Evolutionary conservation across 1,140 invertebrate species (phyloP), one percentile per base, ranked within the genome.

Genomic region (Elysia chlorotica): DNA sequence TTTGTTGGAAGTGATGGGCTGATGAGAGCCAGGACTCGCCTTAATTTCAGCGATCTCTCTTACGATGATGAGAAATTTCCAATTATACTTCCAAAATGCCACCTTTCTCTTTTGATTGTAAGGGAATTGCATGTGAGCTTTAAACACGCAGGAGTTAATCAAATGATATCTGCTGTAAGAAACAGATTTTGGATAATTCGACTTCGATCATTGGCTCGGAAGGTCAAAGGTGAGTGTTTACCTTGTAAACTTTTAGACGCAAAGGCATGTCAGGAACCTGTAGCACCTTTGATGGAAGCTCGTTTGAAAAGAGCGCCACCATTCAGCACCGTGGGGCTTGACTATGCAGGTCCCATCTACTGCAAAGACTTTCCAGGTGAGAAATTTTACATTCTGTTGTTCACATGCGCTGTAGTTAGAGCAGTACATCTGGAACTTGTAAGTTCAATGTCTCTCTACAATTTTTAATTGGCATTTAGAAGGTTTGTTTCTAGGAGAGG

Each of bases 311-410:
- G 25, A 25, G 17, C 56, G 4, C 62, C 23, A 31, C 35, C 35
- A 23, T 66, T 66, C 23, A 37, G 31, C 2, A 36, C 33, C 10
- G 30, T 30, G 21, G 65, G 65, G 19, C 33, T 66, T n/a, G 65
- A 41, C 33, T 38, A 66, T 66, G 65, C 31, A 4, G 65, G 65
- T 23, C 65, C 65, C 2, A 37, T 66, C 21, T 66, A 37, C 23
- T 66, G 65, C 38, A 37, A 17, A 19, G 65, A 66, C 33, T 66
- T 37, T 37, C 33, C 10, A 19, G 65, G 36, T 30, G 19, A 35
- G 65, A 66, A 66, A 38, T 36, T 66, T 23, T 66, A 66, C 23
- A 37, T 66, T 37, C 37, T 66, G 5, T 23, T 66, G 31, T 66
- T 66, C 37, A 66, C 65, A 37, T 66, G 65, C 38, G 65, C 19